A percentile compares a stretch with the other conserved stretches of the same genome.
phyloP scores from a whole-genome alignment of 2,888 invertebrate genomes.

The Ypsolopha sequella region DNA sequence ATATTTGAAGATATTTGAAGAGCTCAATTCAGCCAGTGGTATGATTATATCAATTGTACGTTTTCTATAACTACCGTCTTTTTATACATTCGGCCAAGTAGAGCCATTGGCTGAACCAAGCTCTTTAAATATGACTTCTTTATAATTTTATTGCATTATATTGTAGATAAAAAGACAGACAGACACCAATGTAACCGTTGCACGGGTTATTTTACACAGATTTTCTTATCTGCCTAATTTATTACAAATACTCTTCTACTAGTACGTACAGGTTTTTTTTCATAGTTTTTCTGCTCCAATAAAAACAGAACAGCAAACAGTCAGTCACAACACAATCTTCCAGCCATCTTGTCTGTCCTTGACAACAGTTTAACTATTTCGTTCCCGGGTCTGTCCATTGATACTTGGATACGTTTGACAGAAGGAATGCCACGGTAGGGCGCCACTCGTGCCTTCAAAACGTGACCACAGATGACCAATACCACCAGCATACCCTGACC shows the following conservation, averaged over 20 bases:
- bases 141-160: neutral
- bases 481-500: constrained; percentile 29
- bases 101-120: too few relatives aligned
- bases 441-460: constrained; percentile 46
- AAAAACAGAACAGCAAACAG: too few relatives aligned
- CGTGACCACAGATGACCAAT: constrained; percentile 43
- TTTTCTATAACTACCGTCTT: too few relatives aligned
- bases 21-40: too few relatives aligned
- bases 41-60: too few relatives aligned
- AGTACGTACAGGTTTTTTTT: neutral
- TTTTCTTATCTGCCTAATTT: neutral
- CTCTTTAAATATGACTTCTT: too few relatives aligned
- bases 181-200: neutral
- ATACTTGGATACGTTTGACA: constrained; percentile 46
- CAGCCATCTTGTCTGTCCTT: constrained; percentile 1
- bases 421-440: constrained; percentile 49
- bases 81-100: too few relatives aligned
- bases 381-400: constrained; percentile 4
- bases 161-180: neutral
- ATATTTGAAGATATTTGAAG: too few relatives aligned
- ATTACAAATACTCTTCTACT: neutral
- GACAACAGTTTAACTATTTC: neutral
- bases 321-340: neutral
- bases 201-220: neutral
- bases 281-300: neutral